These are phyloP conservation scores for Andrena trimmerana DNA, from an alignment of 2,888 invertebrate genomes.

Conservation along the genomic window DNA sequence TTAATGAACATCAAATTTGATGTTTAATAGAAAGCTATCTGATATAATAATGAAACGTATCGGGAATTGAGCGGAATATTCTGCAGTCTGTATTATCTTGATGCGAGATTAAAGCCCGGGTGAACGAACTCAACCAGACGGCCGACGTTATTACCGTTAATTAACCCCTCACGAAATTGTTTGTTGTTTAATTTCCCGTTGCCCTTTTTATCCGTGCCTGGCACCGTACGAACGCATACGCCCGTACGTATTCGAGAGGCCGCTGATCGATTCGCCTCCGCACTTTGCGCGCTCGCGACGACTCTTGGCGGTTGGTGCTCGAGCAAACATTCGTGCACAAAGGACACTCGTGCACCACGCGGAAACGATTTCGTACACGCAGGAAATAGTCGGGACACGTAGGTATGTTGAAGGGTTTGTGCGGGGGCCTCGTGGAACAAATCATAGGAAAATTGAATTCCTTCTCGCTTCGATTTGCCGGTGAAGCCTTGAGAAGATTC, in stretches of 20 bases:
- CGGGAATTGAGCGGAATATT: slow-evolving; percentile 25
- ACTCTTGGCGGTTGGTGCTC: not conserved
- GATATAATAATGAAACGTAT: not conserved
- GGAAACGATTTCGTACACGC: slow-evolving; percentile 24
- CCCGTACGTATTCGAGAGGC: not conserved
- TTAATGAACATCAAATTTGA: slow-evolving; percentile 10
- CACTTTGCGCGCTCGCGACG: not conserved
- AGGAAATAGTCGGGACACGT: slow-evolving; percentile 24
- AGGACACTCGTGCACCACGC: slow-evolving; percentile 5
- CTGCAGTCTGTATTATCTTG: slow-evolving; percentile 4
- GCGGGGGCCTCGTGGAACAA: slow-evolving; percentile 28
- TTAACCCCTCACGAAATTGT: slow-evolving; percentile 19
- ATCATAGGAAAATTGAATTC: slow-evolving; percentile 48
- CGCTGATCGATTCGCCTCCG: slow-evolving; percentile 27
- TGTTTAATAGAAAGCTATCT: not conserved
- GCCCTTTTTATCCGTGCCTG: not conserved
- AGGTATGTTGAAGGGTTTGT: slow-evolving; percentile 11
- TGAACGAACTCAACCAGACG: not conserved
- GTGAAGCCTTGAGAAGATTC: not conserved
- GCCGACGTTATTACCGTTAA: slow-evolving; percentile 6
- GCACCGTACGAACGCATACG: not conserved
- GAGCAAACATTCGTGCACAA: slow-evolving; percentile 17
- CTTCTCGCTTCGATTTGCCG: not conserved
- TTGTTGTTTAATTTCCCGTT: not conserved
- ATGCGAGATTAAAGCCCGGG: not conserved